Conservation (phyloP, 2,797 vertebrate genomes). For the Crenichthys baileyi region DNA sequence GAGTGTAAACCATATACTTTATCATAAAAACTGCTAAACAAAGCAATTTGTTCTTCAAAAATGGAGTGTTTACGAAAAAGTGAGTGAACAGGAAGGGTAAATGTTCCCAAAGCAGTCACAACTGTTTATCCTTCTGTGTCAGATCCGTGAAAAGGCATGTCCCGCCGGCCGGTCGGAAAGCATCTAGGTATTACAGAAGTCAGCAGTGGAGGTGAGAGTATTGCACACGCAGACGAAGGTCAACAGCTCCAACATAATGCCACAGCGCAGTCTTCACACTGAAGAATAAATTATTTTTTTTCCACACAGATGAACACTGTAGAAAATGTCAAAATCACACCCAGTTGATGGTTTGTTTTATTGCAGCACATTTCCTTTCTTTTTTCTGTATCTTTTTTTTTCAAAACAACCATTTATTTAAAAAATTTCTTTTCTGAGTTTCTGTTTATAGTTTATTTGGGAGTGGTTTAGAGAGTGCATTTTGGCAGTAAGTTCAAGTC, state of each 20-base stretch:
- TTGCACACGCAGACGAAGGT: slow-evolving; percentile 81
- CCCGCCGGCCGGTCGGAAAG: slow-evolving; percentile 48
- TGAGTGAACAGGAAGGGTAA: slow-evolving; percentile 29
- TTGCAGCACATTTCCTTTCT: slow-evolving; percentile 76
- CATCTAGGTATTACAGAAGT: slow-evolving; percentile 71
- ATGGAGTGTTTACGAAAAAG: slow-evolving; percentile 35
- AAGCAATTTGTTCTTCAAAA: slow-evolving; percentile 62
- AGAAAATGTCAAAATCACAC: slow-evolving; percentile 70
- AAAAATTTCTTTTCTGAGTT: slow-evolving; percentile 62
- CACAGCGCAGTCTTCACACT: slow-evolving; percentile 75
- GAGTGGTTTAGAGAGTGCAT: slow-evolving; percentile 72
- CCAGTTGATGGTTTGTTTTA: slow-evolving; percentile 73
- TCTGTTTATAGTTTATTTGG: slow-evolving; percentile 57
- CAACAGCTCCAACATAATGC: slow-evolving; percentile 77
- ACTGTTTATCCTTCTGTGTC: slow-evolving; percentile 48
- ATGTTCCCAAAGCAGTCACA: slow-evolving; percentile 43
- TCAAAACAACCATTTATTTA: slow-evolving; percentile 61
- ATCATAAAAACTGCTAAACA: slow-evolving; percentile 53
- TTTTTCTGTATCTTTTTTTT: slow-evolving; percentile 49
- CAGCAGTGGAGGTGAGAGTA: slow-evolving; percentile 76
- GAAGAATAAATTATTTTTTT: slow-evolving; percentile 54
- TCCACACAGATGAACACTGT: slow-evolving; percentile 66
- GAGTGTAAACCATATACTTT: slow-evolving; percentile 51
- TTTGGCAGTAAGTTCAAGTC: slow-evolving; percentile 77
- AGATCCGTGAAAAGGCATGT: slow-evolving; percentile 63